Evolutionary conservation across 2,888 invertebrate genomes (phyloP), one percentile per base, ranked within the genome.

Genomic region (Emmelina monodactyla): DNA sequence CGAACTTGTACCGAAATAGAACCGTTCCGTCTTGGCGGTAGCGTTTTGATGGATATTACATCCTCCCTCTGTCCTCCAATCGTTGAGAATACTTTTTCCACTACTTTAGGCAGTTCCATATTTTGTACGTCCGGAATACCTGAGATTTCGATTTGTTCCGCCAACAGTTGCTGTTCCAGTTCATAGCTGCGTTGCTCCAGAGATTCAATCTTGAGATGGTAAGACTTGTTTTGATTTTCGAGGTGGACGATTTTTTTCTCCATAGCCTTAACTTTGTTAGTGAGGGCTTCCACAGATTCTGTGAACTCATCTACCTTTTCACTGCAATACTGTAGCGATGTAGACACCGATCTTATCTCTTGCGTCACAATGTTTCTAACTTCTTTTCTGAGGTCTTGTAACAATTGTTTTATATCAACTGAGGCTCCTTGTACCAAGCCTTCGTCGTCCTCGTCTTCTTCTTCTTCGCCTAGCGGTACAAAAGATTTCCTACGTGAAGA

Each of bases 281-380:
- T 31, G 4, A 31, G 31, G 3, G 15, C 31, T 14, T 31, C 16
- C 14, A 31, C 16, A 7, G n/a, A 14, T 15, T 31, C 31, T 14
- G 31, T 15, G 31, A 31, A 31, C 31, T 31, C 31, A 11, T 31
- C 31, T n/a, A 31, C 14, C 15, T 31, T 31, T 14, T 31, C 31
- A 31, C 31, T 31, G 31, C 31, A 31, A 9, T 31, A 31, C 15
- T 31, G 31, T 14, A 31, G n/a, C 15, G 31, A 31, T n/a, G n/a
- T 31, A 2, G 31, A 14, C n/a, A 31, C 15, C 9, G 31, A 12
- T 2, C 31, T 14, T 14, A 31, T 9, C 31, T 31, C 31, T 31
- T 31, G 31, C 14, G 31, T 14, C 14, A 31, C 15, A 14, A 31
- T 14, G 15, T n/a, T 15, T 16, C 14, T 31, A 14, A 31, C 31